phyloP scores from a whole-genome alignment of 2,113 vertebrate genomes.

The Daphoenositta chrysoptera region DNA sequence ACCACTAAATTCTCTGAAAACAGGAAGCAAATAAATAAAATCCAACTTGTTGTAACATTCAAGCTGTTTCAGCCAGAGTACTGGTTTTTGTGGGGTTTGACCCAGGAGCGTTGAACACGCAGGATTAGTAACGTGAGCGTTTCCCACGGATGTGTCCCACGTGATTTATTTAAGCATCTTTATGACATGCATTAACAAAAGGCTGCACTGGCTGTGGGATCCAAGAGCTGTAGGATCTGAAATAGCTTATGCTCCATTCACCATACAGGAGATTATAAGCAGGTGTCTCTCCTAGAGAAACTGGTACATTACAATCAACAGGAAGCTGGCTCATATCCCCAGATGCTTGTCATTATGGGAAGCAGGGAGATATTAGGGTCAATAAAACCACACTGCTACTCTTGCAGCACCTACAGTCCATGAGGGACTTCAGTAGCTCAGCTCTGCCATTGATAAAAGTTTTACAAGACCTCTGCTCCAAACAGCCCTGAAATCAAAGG shows the following conservation, averaged over 20 bases:
- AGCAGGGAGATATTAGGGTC: background rate
- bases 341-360: conserved; percentile 39
- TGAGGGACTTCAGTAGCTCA: conserved; percentile 26
- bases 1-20: background rate
- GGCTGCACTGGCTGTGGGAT: background rate
- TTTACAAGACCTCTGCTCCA: conserved; percentile 58
- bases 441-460: conserved; percentile 44
- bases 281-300: conserved; percentile 39
- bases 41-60: background rate
- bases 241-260: background rate
- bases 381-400: conserved; percentile 18
- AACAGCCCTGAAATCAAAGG: conserved; percentile 50
- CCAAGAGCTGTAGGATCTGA: background rate
- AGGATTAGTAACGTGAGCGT: background rate
- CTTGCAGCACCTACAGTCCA: conserved; percentile 13
- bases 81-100: background rate
- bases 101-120: background rate
- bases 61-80: background rate
- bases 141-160: background rate
- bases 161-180: background rate
- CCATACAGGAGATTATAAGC: background rate
- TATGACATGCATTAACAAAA: background rate
- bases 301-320: background rate
- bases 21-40: conserved; percentile 18
- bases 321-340: conserved; percentile 1